Evolutionary conservation across 2,113 vertebrate species (phyloP).

Genomic region (Panthera uncia): DNA sequence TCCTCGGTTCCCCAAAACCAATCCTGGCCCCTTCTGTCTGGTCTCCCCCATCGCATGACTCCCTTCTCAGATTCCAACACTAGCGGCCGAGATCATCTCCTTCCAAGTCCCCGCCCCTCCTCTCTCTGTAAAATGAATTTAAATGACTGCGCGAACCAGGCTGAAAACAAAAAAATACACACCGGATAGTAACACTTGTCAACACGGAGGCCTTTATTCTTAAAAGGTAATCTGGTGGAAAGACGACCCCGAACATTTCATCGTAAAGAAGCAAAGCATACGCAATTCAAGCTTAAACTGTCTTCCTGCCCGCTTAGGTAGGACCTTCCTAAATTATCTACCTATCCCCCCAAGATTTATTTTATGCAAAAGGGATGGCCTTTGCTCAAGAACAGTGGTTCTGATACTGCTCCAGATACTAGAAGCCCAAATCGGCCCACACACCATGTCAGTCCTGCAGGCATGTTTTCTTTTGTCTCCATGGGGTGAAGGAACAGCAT

Average conservation of each 20-base stretch:
- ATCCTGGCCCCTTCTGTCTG: background rate
- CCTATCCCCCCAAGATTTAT: too few relatives aligned
- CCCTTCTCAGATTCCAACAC: conserved; percentile 3
- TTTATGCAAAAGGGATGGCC: background rate
- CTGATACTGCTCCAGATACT: background rate
- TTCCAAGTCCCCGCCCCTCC: background rate
- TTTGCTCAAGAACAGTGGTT: background rate
- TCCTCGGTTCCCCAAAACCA: background rate
- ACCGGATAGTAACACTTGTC: background rate
- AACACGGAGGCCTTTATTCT: background rate
- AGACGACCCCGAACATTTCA: background rate
- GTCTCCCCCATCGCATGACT: background rate
- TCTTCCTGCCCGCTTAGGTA: background rate
- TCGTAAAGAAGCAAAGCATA: background rate
- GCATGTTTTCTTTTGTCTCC: background rate
- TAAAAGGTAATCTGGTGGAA: background rate
- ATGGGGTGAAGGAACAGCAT: background rate
- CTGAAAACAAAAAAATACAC: background rate
- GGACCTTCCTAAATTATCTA: background rate
- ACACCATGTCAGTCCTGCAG: background rate
- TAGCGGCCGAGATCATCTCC: background rate
- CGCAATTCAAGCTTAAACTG: background rate
- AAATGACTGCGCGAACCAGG: background rate
- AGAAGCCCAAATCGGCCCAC: background rate
- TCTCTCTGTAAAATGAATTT: background rate